Base-by-base conservation (phyloP, 2,888 invertebrate genomes). In the Cetonia aurata region DNA sequence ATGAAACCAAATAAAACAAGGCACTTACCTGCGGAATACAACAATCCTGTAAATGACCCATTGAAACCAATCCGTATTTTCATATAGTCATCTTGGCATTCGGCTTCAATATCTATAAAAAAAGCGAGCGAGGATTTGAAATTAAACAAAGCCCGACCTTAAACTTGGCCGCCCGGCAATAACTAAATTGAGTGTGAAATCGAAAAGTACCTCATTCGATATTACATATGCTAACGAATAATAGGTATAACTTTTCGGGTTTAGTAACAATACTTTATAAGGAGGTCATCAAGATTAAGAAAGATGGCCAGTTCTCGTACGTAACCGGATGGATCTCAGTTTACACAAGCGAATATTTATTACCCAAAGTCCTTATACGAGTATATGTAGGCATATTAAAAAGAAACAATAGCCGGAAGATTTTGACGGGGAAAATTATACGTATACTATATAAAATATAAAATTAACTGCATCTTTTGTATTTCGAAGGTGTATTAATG, bases 31-130 rank as follows among this genome's bases (percentile, higher is more conserved):
- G 96, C 95, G 0, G 96, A 96, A 85, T 96, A 96, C 31, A 96
- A 90, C 52, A 96, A 86, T 52, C 96, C 96, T 19, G 90, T 89
- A 80, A 96, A 96, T 0, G 95, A 93, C 15, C 96, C 96, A 84
- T 96, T 96, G 85, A 96, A 96, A 1, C 95, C 94, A 55, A 96
- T 92, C 73, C 95, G 87, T 72, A 96, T 96, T 85, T 96, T 96
- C 96, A 96, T 96, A 83, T 95, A 96, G 84, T 96, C 96, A 81
- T 96, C 96, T 84, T 96, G 96, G 79, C 96, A 96, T 84, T 96
- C 96, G 0, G 96, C 96, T 85, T 96, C 96, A 79, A 96, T 96
- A 86, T 96, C 96, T 96, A 87, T 52, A 86, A 86, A 75, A 75
- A 74, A 53, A 66, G 46, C 25, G n/a, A 37, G 6, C 10, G 6